Base-by-base conservation (phyloP, 2,113 vertebrate species). In the Hemichromis elongatus region DNA sequence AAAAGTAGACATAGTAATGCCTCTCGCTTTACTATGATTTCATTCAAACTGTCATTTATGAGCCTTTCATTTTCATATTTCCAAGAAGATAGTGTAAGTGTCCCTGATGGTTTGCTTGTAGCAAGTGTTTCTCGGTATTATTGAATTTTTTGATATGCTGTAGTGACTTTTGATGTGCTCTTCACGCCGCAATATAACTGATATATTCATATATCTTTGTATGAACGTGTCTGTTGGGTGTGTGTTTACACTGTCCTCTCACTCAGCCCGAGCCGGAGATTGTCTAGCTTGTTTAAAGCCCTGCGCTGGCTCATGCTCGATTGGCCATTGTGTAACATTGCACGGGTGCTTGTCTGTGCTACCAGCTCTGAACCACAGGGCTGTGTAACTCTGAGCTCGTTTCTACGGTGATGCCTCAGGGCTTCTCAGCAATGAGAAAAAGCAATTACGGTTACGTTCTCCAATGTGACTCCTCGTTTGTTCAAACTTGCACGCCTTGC, bases 401-500 rank as follows among this genome's bases (percentile, higher is more conserved):
- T 90, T 93, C 83, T 45, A 45, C 35, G 37, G 77, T 59, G 18
- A 86, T 84, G 82, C 92, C 92, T 77, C 55, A 40, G 90, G 93
- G 93, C 86, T 90, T 93, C 82, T 40, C 61, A 92, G 88, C 83
- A 80, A 90, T 87, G 81, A 90, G 90, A 85, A 82, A 75, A 92
- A 88, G 88, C 93, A 91, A 90, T 94, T 91, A 92, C 12, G 37
- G 79, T 68, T 78, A 86, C 83, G 83, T 82, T 80, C 61, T 83
- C 70, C 37, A 86, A 83, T 73, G 91, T 75, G 80, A 88, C 82
- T 92, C 83, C 86, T 88, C 90, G 61, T 92, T 93, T 94, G 94
- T 93, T 93, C 77, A 91, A 91, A 93, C 90, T 90, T 92, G 92
- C 89, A 91, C 28, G 61, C 78, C 80, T 89, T 83, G 66, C 80